Base-by-base conservation (phyloP, 2,113 vertebrate genomes). In the Setophaga petechia region DNA sequence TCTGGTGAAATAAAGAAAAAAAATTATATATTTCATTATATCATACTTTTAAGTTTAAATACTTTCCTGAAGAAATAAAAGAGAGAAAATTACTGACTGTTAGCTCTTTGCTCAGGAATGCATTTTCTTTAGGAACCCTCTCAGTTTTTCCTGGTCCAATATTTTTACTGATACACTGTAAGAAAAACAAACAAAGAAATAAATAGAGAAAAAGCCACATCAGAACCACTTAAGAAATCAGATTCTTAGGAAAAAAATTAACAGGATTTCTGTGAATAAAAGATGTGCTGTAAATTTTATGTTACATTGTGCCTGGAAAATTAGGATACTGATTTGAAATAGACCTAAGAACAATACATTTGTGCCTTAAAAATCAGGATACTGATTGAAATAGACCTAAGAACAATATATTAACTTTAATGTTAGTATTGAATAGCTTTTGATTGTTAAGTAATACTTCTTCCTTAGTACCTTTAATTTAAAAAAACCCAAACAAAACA, bases 141-240 rank as follows among this genome's bases (percentile, higher is more conserved):
- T 97, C 95, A 69, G 96, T 97, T 96, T 98, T 98, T 84, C 98
- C 99, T 58, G 98, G 97, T 87, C 99, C 99, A 22, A 98, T 93
- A 21, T 77, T 95, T 81, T 85, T 96, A 75, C 99, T 97, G 96
- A 99, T 97, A 54, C 97, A 91, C 99, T 99, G 92, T 35, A 25
- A 74, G 73, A 93, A 62, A 89, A 58, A 96, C 89, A 61, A 86
- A 87, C 94, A 75, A 85, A 43, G 2, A 67, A 37, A 67, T 1
- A 37, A 73, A 58, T 3, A 44, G 72, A 72, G 2, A 43, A 46
- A 59, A 71, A 27, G 1, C 14, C 22, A 46, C 54, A 12, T 9
- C 13, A 31, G 49, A 59, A 3, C 6, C 2, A 76, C 10, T 39
- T 68, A 74, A 62, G 4, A 76, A 83, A 65, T 68, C 12, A 55